Evolutionary conservation across 2,888 invertebrate genomes (phyloP).

Genomic region (Notocelia uddmanniana): DNA sequence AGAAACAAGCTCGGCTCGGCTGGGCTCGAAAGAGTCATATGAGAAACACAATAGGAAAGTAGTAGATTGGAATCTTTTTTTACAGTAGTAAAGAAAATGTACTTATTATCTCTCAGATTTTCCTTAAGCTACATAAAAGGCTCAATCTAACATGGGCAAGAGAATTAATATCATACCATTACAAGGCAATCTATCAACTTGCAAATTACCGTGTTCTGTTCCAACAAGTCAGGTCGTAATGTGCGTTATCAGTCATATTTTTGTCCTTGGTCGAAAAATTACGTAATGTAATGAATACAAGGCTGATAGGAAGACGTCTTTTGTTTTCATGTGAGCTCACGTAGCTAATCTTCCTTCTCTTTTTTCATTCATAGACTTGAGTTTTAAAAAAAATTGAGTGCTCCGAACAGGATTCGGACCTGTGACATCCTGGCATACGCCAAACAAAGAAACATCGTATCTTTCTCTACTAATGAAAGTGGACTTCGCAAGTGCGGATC

Average conservation of each 20-base stretch:
- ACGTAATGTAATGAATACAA: neutral
- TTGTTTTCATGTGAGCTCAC: neutral
- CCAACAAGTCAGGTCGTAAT: slow-evolving; percentile 32
- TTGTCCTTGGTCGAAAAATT: neutral
- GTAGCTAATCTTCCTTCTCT: slow-evolving; percentile 5
- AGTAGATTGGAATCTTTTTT: no score
- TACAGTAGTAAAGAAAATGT: no score
- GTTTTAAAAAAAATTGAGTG: no score
- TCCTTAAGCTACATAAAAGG: no score
- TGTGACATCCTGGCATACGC: no score
- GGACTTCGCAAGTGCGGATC: neutral
- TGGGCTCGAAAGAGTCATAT: no score
- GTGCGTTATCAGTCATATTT: slow-evolving; percentile 32
- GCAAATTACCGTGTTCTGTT: slow-evolving; percentile 11
- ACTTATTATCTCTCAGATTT: no score
- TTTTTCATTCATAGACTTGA: no score
- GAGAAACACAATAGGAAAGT: no score
- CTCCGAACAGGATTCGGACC: no score
- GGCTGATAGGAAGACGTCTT: neutral
- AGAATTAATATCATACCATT: slow-evolving; percentile 11
- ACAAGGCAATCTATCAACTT: slow-evolving; percentile 17
- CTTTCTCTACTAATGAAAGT: slow-evolving; percentile 1
- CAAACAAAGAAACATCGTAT: no score
- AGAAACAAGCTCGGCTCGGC: no score
- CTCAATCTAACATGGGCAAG: neutral